Evolutionary conservation across 2,888 invertebrate genomes (phyloP).

Genomic region (Cephus spinipes): DNA sequence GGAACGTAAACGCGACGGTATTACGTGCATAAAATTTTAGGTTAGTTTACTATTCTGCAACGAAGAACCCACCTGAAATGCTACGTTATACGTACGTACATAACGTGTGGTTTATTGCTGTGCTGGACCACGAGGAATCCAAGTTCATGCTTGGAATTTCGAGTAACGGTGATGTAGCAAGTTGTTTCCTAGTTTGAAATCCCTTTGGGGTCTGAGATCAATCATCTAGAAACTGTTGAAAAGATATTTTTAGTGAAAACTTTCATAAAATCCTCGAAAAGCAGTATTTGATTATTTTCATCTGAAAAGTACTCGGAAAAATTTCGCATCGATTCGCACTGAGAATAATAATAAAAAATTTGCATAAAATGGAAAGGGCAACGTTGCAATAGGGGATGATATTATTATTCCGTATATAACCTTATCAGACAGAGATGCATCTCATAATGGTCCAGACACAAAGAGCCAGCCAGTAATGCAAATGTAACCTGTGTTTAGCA

Average conservation of each 20-base stretch:
- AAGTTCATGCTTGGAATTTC: neutral
- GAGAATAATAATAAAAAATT: neutral
- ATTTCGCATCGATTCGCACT: neutral
- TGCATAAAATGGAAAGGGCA: neutral
- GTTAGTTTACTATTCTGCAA: neutral
- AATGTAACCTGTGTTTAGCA: neutral
- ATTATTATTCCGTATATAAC: neutral
- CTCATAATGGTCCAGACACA: neutral
- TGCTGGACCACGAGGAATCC: neutral
- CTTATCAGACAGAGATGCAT: neutral
- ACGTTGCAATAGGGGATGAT: neutral
- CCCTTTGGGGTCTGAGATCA: neutral
- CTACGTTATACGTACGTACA: neutral
- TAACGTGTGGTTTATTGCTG: neutral
- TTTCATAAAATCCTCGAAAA: neutral
- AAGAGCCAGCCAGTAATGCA: neutral
- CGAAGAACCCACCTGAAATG: neutral
- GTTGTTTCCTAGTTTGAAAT: neutral
- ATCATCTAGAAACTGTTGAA: neutral
- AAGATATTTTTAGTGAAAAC: neutral
- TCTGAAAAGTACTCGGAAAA: neutral
- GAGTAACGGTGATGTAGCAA: neutral
- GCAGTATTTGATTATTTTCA: neutral
- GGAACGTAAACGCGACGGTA: neutral
- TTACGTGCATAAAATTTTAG: neutral